Evolutionary conservation across 64 coral and sea anemone genomes (phyloP).

Genomic region (Montipora cactus): DNA sequence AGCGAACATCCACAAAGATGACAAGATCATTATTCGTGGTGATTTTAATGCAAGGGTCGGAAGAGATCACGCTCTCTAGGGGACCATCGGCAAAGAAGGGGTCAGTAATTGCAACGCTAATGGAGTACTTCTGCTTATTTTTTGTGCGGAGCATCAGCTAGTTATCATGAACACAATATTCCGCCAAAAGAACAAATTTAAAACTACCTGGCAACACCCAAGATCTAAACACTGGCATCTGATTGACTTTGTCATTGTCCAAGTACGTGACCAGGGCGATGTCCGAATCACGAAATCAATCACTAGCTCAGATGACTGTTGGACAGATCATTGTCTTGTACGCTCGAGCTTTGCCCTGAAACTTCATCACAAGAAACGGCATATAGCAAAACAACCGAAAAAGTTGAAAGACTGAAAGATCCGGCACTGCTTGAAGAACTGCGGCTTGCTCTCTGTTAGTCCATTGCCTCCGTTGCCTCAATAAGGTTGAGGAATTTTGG

Average conservation of each 20-base stretch:
- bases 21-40: slow-evolving; percentile 4
- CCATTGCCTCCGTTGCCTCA: not conserved
- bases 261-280: no score
- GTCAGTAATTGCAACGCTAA: slow-evolving; percentile 9
- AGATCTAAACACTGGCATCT: no score
- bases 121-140: slow-evolving; percentile 13
- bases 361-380: no score
- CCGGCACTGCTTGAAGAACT: no score
- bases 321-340: no score
- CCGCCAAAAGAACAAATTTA: slow-evolving; percentile 6
- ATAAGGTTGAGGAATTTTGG: not conserved
- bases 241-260: no score
- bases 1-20: not conserved
- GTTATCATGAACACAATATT: slow-evolving; percentile 13
- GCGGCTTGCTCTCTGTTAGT: not conserved
- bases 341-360: no score
- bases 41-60: slow-evolving; percentile 17
- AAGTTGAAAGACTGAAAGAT: no score
- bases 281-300: no score
- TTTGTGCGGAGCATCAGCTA: not conserved
- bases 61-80: not conserved
- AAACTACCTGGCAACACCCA: not conserved
- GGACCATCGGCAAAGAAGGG: not conserved
- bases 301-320: no score
- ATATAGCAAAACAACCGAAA: no score